Conservation (phyloP, 1,140 invertebrate species). For the Nasonia vitripennis region DNA sequence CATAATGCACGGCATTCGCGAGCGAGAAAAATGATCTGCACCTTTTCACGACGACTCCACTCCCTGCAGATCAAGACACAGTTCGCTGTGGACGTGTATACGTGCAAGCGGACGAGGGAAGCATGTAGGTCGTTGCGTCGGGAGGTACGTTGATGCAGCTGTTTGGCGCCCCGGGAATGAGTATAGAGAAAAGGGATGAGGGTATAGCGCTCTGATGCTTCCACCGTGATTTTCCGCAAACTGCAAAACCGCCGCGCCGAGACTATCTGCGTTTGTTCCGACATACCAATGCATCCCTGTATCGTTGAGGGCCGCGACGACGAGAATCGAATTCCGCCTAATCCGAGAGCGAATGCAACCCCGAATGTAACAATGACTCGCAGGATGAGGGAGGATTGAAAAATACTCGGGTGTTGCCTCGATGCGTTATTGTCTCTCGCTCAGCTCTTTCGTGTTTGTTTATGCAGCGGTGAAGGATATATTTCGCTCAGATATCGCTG, state of each 20-base stretch:
- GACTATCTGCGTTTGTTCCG: neutral
- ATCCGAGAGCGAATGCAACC: neutral
- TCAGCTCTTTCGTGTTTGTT: no score
- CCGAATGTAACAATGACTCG: neutral
- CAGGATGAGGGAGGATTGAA: constrained; percentile 1
- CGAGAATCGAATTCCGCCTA: constrained; percentile 28
- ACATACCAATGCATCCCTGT: neutral
- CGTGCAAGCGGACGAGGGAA: neutral
- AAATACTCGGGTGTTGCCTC: constrained; percentile 16
- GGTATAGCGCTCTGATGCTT: neutral
- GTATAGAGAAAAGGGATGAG: no score
- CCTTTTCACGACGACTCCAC: constrained; percentile 2
- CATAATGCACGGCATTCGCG: neutral
- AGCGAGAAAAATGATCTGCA: constrained; percentile 40
- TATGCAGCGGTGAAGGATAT: no score
- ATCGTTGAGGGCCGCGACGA: neutral
- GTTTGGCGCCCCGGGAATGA: neutral
- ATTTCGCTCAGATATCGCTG: no score
- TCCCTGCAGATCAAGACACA: constrained; percentile 20
- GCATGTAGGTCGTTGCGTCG: constrained; percentile 6
- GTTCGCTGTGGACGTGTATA: neutral
- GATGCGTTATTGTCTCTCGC: no score
- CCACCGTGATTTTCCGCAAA: constrained; percentile 10
- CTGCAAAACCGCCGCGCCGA: neutral
- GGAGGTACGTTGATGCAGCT: neutral